phyloP scores from a whole-genome alignment of 2,888 invertebrate species.

The Dysmachus trigonus region DNA sequence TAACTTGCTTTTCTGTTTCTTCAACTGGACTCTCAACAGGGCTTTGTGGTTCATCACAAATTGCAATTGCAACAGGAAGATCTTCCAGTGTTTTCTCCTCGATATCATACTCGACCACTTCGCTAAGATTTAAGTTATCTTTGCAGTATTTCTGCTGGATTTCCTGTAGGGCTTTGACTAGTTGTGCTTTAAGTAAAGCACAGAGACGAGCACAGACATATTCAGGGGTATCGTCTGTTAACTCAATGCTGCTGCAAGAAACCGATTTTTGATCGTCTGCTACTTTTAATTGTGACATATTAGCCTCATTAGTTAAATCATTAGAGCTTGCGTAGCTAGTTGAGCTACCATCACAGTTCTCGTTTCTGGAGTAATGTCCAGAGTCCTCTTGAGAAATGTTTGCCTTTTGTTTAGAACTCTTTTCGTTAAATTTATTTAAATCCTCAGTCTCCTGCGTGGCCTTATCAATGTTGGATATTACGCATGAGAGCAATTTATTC shows the following conservation, averaged over 20 bases:
- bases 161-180: slow-evolving; percentile 81
- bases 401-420: neutral
- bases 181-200: slow-evolving; percentile 79
- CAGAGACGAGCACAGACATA: slow-evolving; percentile 79
- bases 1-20: slow-evolving; percentile 53
- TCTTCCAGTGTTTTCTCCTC: slow-evolving; percentile 48
- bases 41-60: slow-evolving; percentile 52
- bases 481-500: slow-evolving; percentile 55
- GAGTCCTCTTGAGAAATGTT: slow-evolving; percentile 58
- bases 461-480: slow-evolving; percentile 57
- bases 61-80: neutral
- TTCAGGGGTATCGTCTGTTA: slow-evolving; percentile 57
- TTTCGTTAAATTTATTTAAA: slow-evolving; percentile 51
- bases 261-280: slow-evolving; percentile 55
- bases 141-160: slow-evolving; percentile 56
- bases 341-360: slow-evolving; percentile 56
- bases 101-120: slow-evolving; percentile 51
- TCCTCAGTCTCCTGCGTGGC: slow-evolving; percentile 56
- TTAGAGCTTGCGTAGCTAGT: slow-evolving; percentile 57
- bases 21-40: slow-evolving; percentile 54
- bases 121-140: slow-evolving; percentile 55
- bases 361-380: slow-evolving; percentile 59
- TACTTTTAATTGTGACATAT: slow-evolving; percentile 51
- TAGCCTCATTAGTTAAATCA: slow-evolving; percentile 56
- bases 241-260: slow-evolving; percentile 57